These are phyloP conservation scores for Cephalopterus ornatus DNA, from an alignment of 2,113 vertebrate genomes.

Conservation along the genomic window DNA sequence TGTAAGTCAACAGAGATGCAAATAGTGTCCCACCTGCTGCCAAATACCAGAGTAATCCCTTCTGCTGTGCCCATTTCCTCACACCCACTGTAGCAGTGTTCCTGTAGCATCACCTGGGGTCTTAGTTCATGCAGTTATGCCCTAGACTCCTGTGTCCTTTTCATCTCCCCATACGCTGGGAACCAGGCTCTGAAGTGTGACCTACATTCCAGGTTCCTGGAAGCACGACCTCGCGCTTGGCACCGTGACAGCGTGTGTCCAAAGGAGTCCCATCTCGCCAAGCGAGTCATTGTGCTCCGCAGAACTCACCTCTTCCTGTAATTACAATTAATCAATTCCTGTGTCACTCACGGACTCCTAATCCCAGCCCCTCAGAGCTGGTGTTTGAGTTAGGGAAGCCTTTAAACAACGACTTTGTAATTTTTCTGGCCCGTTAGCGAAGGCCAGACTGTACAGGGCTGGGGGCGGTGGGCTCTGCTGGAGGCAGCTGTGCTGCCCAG, in stretches of 20 bases:
- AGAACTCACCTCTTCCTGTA: not conserved
- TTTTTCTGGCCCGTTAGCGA: not conserved
- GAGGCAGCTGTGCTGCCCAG: not conserved
- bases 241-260: not conserved
- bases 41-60: not conserved
- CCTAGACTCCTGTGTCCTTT: not conserved
- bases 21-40: not conserved
- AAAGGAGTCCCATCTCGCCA: not conserved
- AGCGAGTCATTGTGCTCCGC: not conserved
- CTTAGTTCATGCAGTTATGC: not conserved
- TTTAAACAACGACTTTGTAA: not conserved
- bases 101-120: not conserved
- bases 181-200: not conserved
- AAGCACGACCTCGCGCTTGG: not conserved
- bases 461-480: not conserved
- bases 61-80: rapidly evolving
- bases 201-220: not conserved
- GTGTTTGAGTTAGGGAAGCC: not conserved
- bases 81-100: rapidly evolving
- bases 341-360: slow-evolving; percentile 9
- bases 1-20: not conserved
- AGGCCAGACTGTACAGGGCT: not conserved
- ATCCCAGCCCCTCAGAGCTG: not conserved
- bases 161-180: rapidly evolving
- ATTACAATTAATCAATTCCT: not conserved